Conservation (phyloP, 2,797 vertebrate genomes). For the Leontocebus nigricollis region DNA sequence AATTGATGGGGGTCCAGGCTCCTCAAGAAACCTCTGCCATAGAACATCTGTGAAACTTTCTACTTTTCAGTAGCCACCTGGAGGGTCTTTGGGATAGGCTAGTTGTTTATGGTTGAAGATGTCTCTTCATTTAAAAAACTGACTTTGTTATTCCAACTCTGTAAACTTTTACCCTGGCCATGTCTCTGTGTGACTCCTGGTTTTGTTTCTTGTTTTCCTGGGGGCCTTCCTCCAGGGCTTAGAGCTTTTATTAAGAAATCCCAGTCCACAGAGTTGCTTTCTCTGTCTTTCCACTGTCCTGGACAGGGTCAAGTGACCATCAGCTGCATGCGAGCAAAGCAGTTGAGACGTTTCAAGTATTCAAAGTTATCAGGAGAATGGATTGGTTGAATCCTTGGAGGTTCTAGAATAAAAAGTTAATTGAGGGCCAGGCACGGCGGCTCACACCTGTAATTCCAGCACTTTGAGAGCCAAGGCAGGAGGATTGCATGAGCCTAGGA, state of each 20-base stretch:
- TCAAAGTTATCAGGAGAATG: background rate
- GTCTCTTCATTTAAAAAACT: background rate
- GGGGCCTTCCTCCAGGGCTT: background rate
- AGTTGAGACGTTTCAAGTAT: background rate
- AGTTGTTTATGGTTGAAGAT: slow-evolving; percentile 18
- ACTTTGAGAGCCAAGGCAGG: background rate
- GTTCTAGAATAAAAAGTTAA: slow-evolving; percentile 21
- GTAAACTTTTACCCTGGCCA: background rate
- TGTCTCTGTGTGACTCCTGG: background rate
- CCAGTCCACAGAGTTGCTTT: background rate
- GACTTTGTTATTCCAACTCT: background rate
- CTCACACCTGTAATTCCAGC: background rate
- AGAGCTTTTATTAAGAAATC: background rate
- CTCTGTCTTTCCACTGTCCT: background rate
- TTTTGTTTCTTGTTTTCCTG: slow-evolving; percentile 40
- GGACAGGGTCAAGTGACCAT: background rate
- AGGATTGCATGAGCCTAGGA: background rate
- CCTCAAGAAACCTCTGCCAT: background rate
- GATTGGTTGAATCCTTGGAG: background rate
- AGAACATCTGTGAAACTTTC: background rate
- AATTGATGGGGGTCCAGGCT: background rate
- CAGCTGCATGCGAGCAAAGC: background rate
- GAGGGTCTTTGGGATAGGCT: background rate
- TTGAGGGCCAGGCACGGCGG: background rate
- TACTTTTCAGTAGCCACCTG: background rate